These are phyloP conservation scores for Saccostrea echinata DNA, from an alignment of 1,140 invertebrate species.

Conservation along the genomic window DNA sequence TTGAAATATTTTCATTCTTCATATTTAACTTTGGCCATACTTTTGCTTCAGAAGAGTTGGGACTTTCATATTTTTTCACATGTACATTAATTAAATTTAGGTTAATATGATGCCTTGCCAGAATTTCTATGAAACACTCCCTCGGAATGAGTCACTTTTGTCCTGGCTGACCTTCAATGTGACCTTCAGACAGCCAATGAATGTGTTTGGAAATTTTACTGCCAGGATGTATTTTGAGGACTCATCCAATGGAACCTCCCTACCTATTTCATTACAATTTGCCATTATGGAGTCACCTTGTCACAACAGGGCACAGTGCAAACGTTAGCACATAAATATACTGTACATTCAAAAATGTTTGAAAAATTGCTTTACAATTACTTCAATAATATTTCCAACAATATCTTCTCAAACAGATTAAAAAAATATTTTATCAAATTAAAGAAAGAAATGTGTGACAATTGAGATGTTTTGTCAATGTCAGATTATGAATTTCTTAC, in stretches of 20 bases:
- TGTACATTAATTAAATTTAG: conserved; percentile 17
- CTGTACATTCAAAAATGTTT: no score
- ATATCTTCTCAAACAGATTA: no score
- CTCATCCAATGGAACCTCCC: conserved; percentile 35
- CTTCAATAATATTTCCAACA: no score
- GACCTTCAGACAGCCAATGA: conserved; percentile 25
- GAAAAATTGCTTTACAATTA: no score
- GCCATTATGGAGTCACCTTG: conserved; percentile 58
- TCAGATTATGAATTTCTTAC: background rate
- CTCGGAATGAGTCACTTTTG: conserved; percentile 7
- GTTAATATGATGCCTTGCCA: conserved; percentile 44
- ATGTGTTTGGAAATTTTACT: conserved; percentile 37
- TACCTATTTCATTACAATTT: conserved; percentile 50
- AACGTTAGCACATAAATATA: conserved; percentile 44
- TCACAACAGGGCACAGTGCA: conserved; percentile 55
- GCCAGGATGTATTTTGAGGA: conserved; percentile 50
- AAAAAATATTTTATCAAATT: no score
- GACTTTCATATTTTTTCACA: no score
- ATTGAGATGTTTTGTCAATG: background rate
- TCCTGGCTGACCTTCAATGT: conserved; percentile 45
- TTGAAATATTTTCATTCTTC: background rate
- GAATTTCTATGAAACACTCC: conserved; percentile 28
- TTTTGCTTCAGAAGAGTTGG: no score
- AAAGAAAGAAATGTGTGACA: background rate
- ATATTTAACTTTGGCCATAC: no score